A percentile compares a stretch with the other conserved stretches of the same genome.
phyloP scores from a whole-genome alignment of 2,888 invertebrate genomes.

The Arrhopalites spinosus region DNA sequence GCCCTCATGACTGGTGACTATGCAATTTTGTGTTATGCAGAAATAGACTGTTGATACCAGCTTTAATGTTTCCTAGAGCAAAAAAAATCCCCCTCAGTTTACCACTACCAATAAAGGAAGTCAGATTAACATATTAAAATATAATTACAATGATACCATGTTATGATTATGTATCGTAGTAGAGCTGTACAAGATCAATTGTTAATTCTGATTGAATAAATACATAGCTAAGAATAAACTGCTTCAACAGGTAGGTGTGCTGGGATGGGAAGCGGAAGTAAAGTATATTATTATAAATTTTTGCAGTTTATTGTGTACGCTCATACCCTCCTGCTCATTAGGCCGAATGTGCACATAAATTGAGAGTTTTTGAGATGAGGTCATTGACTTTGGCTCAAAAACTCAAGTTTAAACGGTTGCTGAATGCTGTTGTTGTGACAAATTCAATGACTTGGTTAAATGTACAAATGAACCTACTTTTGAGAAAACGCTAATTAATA shows the following conservation, averaged over 20 bases:
- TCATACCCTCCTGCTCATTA: not conserved
- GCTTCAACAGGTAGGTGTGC: not conserved
- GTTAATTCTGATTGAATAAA: too few relatives aligned
- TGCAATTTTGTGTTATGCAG: too few relatives aligned
- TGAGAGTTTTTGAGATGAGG: not conserved
- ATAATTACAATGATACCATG: too few relatives aligned
- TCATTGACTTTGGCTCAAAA: not conserved
- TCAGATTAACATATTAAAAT: too few relatives aligned
- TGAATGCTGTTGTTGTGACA: not conserved
- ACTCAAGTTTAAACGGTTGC: not conserved
- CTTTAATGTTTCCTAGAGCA: too few relatives aligned
- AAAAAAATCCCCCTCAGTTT: too few relatives aligned
- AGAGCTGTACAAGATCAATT: too few relatives aligned
- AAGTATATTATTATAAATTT: not conserved
- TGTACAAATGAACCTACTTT: conserved; percentile 11
- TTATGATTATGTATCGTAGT: too few relatives aligned
- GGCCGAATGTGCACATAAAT: not conserved
- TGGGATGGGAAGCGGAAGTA: not conserved
- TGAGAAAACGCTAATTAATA: conserved; percentile 22
- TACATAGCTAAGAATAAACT: not conserved
- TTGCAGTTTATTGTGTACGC: not conserved
- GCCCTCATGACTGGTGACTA: too few relatives aligned
- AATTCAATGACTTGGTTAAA: not conserved
- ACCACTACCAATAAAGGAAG: too few relatives aligned
- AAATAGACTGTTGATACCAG: too few relatives aligned